Evolutionary conservation across 2,888 invertebrate species (phyloP).

Genomic region (Mactromeris polynyma): DNA sequence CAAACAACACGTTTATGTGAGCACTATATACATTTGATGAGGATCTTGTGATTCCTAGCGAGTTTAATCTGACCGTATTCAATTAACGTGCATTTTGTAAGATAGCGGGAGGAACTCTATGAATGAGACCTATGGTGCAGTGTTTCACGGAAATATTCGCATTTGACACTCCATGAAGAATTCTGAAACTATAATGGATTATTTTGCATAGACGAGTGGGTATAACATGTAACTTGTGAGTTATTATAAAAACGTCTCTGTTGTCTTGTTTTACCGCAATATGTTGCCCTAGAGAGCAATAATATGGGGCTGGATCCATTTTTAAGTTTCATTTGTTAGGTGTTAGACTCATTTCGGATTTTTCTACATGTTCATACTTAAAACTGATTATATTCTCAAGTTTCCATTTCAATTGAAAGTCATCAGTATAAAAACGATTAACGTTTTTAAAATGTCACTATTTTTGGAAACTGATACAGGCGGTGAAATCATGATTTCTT

Average conservation of each 20-base stretch:
- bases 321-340: not conserved
- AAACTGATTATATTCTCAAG: too few species aligned
- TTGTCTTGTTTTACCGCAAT: not conserved
- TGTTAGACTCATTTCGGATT: not conserved
- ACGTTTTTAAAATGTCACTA: too few species aligned
- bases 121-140: not conserved
- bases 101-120: not conserved
- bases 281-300: not conserved
- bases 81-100: not conserved
- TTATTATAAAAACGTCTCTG: not conserved
- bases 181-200: slow-evolving; percentile 4
- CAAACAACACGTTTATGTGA: not conserved
- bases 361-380: not conserved
- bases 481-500: too few species aligned
- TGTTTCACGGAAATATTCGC: not conserved
- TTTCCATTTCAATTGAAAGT: too few species aligned
- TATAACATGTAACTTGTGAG: not conserved
- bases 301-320: not conserved
- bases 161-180: not conserved
- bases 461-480: too few species aligned
- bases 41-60: not conserved
- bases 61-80: not conserved
- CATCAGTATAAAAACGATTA: too few species aligned
- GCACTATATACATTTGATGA: not conserved
- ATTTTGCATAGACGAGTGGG: not conserved